Evolutionary conservation across 2,888 invertebrate species (phyloP), one percentile per base, ranked within the genome.

Genomic region (Osmoderma eremita): DNA sequence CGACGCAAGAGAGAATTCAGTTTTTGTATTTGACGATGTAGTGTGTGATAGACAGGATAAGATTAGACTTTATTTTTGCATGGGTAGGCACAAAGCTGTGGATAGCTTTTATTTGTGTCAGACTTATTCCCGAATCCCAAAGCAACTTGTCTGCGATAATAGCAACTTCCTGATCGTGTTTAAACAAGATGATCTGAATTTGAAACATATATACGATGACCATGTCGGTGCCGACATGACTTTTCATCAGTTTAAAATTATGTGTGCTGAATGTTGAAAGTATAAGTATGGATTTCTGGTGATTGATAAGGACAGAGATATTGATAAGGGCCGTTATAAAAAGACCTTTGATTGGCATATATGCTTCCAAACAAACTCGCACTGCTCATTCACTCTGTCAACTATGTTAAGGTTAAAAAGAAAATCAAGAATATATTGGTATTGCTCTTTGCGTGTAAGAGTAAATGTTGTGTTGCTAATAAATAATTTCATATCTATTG

Each of bases 1-100:
- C 2, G 67, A 75, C 17, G 75, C 76, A 2, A 70, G 70, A 71
- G 49, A 51, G 64, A 74, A 77, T 71, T 78, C 78, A 8, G 72
- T 81, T 13, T 75, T 81, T 67, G 78, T 82, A 53, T 81, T 81
- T 69, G 79, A 81, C 71, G 79, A 81, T 74, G 75, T 81, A 17
- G 75, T 76, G 15, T 78, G 77, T 42, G 78, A 77, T 10, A 76
- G 76, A 56, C 76, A 78, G 67, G 68, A 75, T 48, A 73, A 71
- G 39, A 75, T 80, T n/a, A 67, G 75, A 65, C 61, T 68, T 71
- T 48, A 48, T 48, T 48, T 48, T 17, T 17, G 45, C 18, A 48
- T 48, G 17, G 18, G 77, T 10, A 69, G 78, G 17, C 78, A 78
- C 69, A 74, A 70, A 4, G 17, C 69, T 49, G 72, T 79, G 8